These are phyloP conservation scores for Acanthurus tractus DNA, from an alignment of 2,797 vertebrate species.

Conservation along the genomic window DNA sequence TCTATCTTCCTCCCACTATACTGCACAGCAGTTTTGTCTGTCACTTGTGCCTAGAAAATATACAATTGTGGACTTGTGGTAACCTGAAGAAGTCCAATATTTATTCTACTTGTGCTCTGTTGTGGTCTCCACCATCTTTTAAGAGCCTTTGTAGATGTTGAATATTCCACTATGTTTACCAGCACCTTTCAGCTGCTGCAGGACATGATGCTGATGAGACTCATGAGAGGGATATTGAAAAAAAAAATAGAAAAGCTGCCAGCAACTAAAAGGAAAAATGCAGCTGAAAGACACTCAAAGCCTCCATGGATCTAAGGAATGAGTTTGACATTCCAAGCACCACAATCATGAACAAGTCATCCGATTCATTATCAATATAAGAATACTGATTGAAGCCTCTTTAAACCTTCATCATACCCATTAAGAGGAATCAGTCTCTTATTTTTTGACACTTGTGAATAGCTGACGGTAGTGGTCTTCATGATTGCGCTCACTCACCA, in stretches of 20 bases:
- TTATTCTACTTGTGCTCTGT: background rate
- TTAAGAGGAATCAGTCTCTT: constrained; percentile 12
- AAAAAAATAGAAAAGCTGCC: too few species aligned
- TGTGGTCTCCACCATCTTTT: too few species aligned
- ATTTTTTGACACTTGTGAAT: constrained; percentile 11
- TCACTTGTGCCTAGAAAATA: background rate
- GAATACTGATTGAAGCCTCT: background rate
- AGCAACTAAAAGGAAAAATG: background rate
- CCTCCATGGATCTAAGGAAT: background rate
- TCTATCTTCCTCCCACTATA: background rate
- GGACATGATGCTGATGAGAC: too few species aligned
- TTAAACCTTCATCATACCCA: background rate
- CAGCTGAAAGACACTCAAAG: background rate
- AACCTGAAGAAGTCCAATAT: background rate
- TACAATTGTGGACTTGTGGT: background rate
- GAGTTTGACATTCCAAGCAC: background rate
- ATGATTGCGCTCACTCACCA: constrained; percentile 86
- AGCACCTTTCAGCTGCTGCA: too few species aligned
- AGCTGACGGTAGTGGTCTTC: constrained; percentile 16
- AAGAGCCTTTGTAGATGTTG: too few species aligned
- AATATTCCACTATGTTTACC: background rate
- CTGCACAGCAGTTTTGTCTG: too few species aligned
- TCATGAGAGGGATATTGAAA: too few species aligned
- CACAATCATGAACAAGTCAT: background rate
- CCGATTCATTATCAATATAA: background rate